A percentile compares a stretch with the other conserved stretches of the same genome.
Evolutionary conservation across 2,797 vertebrate species (phyloP).

Genomic region (Eospalax fontanierii): DNA sequence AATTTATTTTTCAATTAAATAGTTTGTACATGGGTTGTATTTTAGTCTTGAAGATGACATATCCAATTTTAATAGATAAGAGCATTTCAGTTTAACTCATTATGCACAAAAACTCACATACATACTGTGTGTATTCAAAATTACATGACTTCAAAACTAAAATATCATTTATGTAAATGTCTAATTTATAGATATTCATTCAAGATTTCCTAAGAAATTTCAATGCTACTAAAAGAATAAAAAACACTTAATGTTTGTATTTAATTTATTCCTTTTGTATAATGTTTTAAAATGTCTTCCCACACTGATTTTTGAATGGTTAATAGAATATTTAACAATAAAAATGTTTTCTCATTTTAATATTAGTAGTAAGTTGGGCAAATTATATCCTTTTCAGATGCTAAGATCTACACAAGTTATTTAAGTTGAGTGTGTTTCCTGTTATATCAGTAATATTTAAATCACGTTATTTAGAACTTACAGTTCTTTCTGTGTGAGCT

Average conservation of each 20-base stretch:
- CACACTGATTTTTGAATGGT: constrained; percentile 51
- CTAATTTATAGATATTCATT: constrained; percentile 66
- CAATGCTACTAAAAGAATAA: constrained; percentile 44
- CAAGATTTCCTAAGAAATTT: constrained; percentile 60
- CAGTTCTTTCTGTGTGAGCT: neutral
- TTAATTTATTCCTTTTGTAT: constrained; percentile 69
- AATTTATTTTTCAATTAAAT: constrained; percentile 83
- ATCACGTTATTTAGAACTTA: constrained; percentile 62
- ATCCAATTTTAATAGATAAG: constrained; percentile 71
- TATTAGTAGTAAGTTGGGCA: constrained; percentile 65
- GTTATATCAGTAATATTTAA: constrained; percentile 66
- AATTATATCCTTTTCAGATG: constrained; percentile 34
- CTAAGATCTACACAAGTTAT: constrained; percentile 56
- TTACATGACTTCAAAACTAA: constrained; percentile 65
- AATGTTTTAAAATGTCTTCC: constrained; percentile 58
- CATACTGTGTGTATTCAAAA: constrained; percentile 65
- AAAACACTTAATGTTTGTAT: constrained; percentile 70
- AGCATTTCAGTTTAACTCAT: constrained; percentile 71
- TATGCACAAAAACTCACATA: constrained; percentile 41
- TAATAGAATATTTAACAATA: constrained; percentile 68
- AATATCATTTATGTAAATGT: constrained; percentile 65
- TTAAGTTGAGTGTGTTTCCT: constrained; percentile 9
- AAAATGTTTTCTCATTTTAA: constrained; percentile 53
- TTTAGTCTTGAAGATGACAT: constrained; percentile 78
- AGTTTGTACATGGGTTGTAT: constrained; percentile 74